phyloP scores from a whole-genome alignment of 2,113 vertebrate species.

The Amphilophus citrinellus region DNA sequence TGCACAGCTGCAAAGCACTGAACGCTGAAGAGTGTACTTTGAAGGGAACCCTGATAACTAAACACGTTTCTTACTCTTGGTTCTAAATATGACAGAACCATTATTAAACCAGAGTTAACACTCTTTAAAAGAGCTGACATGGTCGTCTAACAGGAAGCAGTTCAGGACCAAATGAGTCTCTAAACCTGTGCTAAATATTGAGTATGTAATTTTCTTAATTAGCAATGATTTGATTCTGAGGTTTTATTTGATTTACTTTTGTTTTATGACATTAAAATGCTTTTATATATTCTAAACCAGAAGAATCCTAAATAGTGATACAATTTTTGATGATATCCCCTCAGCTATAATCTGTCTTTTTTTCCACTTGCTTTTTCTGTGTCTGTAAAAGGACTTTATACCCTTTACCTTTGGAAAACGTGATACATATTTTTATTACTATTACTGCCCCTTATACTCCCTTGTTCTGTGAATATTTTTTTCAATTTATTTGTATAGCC shows the following conservation, averaged over 20 bases:
- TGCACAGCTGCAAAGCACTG: too few relatives aligned
- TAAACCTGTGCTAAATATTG: neutral
- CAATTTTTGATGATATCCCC: too few relatives aligned
- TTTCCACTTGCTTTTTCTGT: too few relatives aligned
- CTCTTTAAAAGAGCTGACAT: neutral
- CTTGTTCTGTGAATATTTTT: too few relatives aligned
- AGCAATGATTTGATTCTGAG: neutral
- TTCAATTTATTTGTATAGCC: too few relatives aligned
- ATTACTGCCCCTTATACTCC: too few relatives aligned
- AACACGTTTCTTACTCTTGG: neutral
- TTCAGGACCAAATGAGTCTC: neutral
- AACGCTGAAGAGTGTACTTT: too few relatives aligned
- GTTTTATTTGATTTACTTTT: neutral
- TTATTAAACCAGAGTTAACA: neutral
- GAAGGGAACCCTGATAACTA: fast-evolving
- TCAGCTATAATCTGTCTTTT: too few relatives aligned
- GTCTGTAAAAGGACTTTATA: too few relatives aligned
- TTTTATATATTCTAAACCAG: neutral
- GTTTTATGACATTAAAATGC: too few relatives aligned
- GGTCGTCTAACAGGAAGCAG: neutral
- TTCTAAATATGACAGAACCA: neutral
- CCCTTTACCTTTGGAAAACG: too few relatives aligned
- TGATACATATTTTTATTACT: too few relatives aligned
- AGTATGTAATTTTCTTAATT: neutral
- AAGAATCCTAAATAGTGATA: neutral